Base-by-base conservation (phyloP, 2,888 invertebrate species). In the Tanytarsus gracilentus region DNA sequence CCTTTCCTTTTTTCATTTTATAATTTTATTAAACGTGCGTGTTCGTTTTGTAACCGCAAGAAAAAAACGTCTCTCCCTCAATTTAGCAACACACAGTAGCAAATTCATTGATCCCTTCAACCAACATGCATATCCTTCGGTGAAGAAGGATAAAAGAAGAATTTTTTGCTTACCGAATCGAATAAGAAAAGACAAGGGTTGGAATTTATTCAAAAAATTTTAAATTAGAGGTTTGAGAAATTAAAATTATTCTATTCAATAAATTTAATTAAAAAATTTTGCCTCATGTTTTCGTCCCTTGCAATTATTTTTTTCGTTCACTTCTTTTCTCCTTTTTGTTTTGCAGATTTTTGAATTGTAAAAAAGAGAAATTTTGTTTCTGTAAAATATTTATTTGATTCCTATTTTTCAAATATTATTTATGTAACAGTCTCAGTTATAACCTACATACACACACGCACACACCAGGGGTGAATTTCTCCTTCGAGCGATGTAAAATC, bases 21-120 rank as follows among this genome's bases (percentile, higher is more conserved):
- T 48, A 58, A 58, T 58, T 58, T 58, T 58, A 58, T 58, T 58
- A 58, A 44, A 58, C 48, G 58, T 58, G 58, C 58, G 58, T 58
- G 55, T 58, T 18, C 55, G 40, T 16, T 18, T 56, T 23, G 55
- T 36, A 25, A 27, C 58, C 58, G 25, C 58, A 44, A 39, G 16
- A 26, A 40, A 26, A n/a, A 11, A 25, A 49, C 27, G 14, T 18
- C 27, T 49, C 27, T 49, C 49, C 49, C 49, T 49, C 49, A 49
- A 49, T 26, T 26, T 49, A 25, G 49, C 27, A 49, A 25, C 49
- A 49, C n/a, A n/a, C n/a, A n/a, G n/a, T n/a, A n/a, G n/a, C n/a
- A n/a, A n/a, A n/a, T n/a, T n/a, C n/a, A n/a, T n/a, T n/a, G n/a
- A n/a, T 49, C 49, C 26, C 49, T 49, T 49, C 26, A 11, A 9